These are phyloP conservation scores for Phaethornis superciliosus DNA, from an alignment of 2,113 vertebrate species.

Conservation along the genomic window DNA sequence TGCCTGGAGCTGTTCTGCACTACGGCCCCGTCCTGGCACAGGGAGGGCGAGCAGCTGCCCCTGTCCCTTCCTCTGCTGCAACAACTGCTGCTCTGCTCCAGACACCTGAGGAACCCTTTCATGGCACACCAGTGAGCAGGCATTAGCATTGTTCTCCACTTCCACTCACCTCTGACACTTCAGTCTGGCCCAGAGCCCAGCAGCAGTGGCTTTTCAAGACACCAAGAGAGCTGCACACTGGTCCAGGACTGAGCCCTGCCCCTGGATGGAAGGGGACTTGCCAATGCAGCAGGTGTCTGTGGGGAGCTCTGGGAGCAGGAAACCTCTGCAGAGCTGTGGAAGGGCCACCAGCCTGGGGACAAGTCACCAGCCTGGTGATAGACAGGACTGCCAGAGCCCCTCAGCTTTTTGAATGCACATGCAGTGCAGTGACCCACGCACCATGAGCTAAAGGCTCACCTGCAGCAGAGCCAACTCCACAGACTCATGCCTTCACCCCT, in stretches of 20 bases:
- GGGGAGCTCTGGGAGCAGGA: background rate
- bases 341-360: background rate
- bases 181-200: background rate
- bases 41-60: background rate
- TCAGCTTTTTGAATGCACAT: background rate
- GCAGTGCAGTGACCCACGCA: rapidly evolving
- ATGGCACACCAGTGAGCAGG: background rate
- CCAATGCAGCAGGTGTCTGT: rapidly evolving
- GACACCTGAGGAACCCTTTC: background rate
- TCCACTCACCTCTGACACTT: rapidly evolving
- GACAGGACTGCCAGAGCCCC: background rate
- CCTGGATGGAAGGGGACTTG: background rate
- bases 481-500: background rate
- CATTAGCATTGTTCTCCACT: rapidly evolving
- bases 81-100: background rate
- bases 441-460: background rate
- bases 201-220: background rate
- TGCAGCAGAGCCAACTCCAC: background rate
- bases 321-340: background rate
- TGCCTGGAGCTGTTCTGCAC: background rate
- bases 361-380: background rate
- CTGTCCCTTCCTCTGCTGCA: background rate
- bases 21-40: rapidly evolving
- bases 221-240: rapidly evolving
- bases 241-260: background rate